These are phyloP conservation scores for Oryzias melastigma DNA, from an alignment of 2,113 vertebrate genomes.

Conservation along the genomic window DNA sequence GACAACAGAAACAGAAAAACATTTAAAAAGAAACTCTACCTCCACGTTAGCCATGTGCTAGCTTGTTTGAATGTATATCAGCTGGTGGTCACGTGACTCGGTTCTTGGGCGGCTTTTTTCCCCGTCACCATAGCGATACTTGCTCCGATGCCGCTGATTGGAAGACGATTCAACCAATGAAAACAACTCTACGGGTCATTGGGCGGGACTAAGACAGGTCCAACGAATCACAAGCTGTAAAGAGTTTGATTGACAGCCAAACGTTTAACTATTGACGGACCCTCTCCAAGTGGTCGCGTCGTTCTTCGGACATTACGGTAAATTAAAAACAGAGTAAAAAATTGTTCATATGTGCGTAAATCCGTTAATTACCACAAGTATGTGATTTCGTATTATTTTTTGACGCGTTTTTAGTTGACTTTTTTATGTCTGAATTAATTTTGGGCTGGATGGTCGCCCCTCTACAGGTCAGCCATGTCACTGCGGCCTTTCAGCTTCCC, in stretches of 20 bases:
- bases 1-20: no score
- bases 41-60: no score
- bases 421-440: no score
- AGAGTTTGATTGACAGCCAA: conserved; percentile 17
- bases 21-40: no score
- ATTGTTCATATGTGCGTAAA: neutral
- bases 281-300: neutral
- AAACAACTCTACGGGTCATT: neutral
- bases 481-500: conserved; percentile 81
- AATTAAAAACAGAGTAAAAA: neutral
- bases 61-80: conserved; percentile 3
- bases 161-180: conserved; percentile 49
- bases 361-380: neutral
- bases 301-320: conserved; percentile 47
- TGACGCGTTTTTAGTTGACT: no score
- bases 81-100: conserved; percentile 63
- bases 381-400: neutral
- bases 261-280: conserved; percentile 26
- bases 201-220: conserved; percentile 14
- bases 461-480: conserved; percentile 68
- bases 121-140: conserved; percentile 60
- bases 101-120: conserved; percentile 15
- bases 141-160: conserved; percentile 43
- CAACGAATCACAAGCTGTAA: neutral
- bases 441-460: neutral